Conservation (phyloP, 2,113 vertebrate genomes). For the Halcyon senegalensis region DNA sequence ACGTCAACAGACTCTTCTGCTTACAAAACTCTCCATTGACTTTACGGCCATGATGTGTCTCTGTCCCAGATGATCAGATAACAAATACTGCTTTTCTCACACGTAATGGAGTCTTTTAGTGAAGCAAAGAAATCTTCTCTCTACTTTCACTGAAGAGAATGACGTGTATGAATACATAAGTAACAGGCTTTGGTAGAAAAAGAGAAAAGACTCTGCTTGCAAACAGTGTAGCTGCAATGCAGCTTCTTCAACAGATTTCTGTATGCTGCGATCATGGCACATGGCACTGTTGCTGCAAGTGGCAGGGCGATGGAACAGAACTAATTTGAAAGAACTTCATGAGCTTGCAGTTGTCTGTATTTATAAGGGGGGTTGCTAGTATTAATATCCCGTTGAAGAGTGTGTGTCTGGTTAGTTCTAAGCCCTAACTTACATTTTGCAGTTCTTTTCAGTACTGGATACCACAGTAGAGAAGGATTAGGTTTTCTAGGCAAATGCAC, state of each 20-base stretch:
- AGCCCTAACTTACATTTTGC: neutral
- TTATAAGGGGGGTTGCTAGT: neutral
- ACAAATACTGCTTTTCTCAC: neutral
- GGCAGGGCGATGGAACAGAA: neutral
- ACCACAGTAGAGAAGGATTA: neutral
- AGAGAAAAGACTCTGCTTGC: neutral
- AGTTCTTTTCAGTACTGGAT: neutral
- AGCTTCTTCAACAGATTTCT: neutral
- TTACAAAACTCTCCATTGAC: neutral
- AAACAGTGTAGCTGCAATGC: neutral
- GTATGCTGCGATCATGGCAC: neutral
- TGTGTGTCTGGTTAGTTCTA: neutral
- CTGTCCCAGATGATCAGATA: neutral
- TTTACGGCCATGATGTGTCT: neutral
- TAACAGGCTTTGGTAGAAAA: neutral
- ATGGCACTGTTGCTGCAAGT: neutral
- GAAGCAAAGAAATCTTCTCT: neutral
- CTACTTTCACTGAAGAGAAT: neutral
- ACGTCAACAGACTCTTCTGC: neutral
- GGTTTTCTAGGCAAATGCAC: neutral
- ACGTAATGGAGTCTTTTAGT: neutral
- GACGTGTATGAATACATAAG: neutral
- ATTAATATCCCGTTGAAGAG: neutral
- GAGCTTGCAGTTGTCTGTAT: neutral
- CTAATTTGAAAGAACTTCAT: neutral